These are phyloP conservation scores for Tetranychus truncatus DNA, from an alignment of 2,888 invertebrate genomes.

Conservation along the genomic window DNA sequence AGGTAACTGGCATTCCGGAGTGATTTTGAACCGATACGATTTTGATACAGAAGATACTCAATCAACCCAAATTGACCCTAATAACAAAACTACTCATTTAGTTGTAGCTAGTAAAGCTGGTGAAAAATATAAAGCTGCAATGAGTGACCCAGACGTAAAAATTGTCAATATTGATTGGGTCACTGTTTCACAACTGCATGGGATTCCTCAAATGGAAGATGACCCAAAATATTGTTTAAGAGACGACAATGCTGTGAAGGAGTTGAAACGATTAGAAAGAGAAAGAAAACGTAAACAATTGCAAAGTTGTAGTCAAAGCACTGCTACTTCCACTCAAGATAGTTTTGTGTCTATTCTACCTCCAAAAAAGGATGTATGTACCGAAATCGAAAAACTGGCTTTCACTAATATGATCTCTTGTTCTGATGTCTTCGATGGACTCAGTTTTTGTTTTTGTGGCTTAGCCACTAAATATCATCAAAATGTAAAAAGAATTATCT, in stretches of 20 bases:
- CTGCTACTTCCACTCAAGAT: too few relatives aligned
- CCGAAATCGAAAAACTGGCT: neutral
- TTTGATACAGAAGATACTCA: neutral
- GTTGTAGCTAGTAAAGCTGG: neutral
- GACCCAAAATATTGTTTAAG: neutral
- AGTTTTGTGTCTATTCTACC: too few relatives aligned
- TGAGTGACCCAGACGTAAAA: neutral
- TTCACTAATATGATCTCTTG: neutral
- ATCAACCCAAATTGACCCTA: neutral
- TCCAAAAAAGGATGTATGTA: neutral
- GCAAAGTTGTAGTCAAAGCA: neutral
- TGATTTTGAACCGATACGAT: neutral
- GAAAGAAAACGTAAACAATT: neutral
- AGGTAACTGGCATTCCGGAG: neutral
- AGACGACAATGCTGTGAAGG: neutral
- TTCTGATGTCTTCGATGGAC: neutral
- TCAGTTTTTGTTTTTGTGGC: neutral
- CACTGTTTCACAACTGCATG: neutral
- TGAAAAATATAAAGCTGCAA: neutral
- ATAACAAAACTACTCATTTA: neutral
- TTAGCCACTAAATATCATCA: neutral
- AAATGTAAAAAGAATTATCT: neutral
- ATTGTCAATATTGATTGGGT: neutral
- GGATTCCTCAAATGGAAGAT: neutral
- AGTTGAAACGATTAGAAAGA: neutral